Conservation (phyloP, 1,140 invertebrate genomes). For the Pemphigus obesinymphae region DNA sequence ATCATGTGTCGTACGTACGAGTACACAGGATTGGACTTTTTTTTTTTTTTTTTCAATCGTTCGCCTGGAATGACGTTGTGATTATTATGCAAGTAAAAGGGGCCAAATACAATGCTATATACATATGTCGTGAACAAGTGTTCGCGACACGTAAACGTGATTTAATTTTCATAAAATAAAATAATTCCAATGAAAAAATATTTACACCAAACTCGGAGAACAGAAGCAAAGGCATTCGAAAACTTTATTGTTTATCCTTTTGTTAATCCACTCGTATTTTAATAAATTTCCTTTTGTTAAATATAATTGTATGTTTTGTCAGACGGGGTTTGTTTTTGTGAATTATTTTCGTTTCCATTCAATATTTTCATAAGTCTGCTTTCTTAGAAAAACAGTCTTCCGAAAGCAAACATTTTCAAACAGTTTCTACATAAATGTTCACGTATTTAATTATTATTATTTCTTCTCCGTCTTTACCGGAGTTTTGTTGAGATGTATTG, state of each 20-base stretch:
- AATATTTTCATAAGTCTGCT: not conserved
- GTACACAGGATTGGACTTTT: not conserved
- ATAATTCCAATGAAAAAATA: not conserved
- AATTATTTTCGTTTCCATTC: not conserved
- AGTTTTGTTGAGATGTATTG: not conserved
- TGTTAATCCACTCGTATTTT: not conserved
- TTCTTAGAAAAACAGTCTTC: not conserved
- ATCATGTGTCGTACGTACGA: not conserved
- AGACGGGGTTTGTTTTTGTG: not conserved
- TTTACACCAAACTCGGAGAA: not conserved
- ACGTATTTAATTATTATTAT: too few relatives aligned
- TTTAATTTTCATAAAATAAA: not conserved
- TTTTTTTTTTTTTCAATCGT: not conserved
- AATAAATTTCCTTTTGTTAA: not conserved
- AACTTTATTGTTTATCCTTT: not conserved
- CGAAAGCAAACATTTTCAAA: too few relatives aligned
- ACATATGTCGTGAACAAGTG: not conserved
- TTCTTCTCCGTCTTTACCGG: not conserved
- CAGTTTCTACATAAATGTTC: too few relatives aligned
- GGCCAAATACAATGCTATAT: not conserved
- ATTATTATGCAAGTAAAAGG: not conserved
- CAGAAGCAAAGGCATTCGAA: not conserved
- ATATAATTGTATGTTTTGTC: not conserved
- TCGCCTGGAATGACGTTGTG: not conserved
- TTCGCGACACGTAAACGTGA: not conserved